phyloP scores from a whole-genome alignment of 2,113 vertebrate species.

The Pionites leucogaster region DNA sequence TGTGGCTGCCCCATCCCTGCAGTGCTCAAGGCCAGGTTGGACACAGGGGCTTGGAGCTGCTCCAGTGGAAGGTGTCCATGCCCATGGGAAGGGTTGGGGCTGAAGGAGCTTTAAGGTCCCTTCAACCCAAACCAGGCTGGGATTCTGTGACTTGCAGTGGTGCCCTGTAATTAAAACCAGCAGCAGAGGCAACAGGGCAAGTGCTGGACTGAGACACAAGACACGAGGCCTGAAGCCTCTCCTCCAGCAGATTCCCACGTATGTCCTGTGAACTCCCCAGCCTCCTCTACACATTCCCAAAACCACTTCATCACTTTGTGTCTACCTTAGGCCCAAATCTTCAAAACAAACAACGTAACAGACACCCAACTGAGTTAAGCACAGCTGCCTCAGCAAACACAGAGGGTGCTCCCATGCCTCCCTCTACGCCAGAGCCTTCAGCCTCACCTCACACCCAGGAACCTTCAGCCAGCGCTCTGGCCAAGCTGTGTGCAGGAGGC shows the following conservation, averaged over 20 bases:
- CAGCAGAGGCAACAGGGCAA: not conserved
- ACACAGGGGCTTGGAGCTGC: not conserved
- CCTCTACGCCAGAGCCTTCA: not conserved
- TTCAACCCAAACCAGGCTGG: not conserved
- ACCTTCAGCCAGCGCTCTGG: not conserved
- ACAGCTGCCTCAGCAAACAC: fast-evolving
- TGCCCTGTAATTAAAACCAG: not conserved
- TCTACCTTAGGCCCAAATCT: not conserved
- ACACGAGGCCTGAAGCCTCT: not conserved
- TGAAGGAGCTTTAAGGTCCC: not conserved
- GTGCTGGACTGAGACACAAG: not conserved
- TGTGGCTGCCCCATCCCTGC: too few relatives aligned
- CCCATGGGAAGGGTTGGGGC: fast-evolving
- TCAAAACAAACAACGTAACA: too few relatives aligned
- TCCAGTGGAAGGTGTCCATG: not conserved
- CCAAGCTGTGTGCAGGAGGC: fast-evolving
- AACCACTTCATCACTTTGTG: not conserved
- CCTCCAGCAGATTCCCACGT: not conserved
- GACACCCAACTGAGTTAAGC: fast-evolving
- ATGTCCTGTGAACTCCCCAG: not conserved
- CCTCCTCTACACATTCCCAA: fast-evolving
- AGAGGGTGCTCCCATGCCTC: fast-evolving
- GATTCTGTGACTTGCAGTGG: not conserved
- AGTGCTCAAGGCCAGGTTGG: too few relatives aligned
- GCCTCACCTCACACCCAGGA: not conserved